Evolutionary conservation across 2,888 invertebrate genomes (phyloP).

Genomic region (Crioceris asparagi): DNA sequence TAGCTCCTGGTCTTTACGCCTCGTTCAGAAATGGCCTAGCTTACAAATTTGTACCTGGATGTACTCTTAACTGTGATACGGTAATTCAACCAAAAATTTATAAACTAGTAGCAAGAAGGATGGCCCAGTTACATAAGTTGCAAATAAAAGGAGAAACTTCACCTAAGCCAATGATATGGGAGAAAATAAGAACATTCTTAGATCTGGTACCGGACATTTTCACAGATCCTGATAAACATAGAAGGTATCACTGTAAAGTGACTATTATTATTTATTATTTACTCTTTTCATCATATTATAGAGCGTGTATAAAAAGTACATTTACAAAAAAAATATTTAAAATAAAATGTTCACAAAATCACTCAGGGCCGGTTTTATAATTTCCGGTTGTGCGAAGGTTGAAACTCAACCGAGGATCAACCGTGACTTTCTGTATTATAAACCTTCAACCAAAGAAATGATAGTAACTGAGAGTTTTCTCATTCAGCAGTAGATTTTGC

Average conservation of each 20-base stretch:
- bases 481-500: too few relatives aligned
- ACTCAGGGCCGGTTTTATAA: too few relatives aligned
- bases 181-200: constrained; percentile 63
- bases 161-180: constrained; percentile 60
- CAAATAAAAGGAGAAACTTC: constrained; percentile 28
- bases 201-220: constrained; percentile 62
- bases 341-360: too few relatives aligned
- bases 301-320: too few relatives aligned
- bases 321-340: too few relatives aligned
- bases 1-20: constrained; percentile 81
- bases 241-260: constrained; percentile 4
- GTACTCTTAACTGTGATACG: constrained; percentile 55
- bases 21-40: constrained; percentile 89
- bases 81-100: constrained; percentile 57
- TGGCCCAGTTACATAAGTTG: constrained; percentile 76
- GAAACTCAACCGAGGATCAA: too few relatives aligned
- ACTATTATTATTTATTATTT: constrained; percentile 1
- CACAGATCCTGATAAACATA: constrained; percentile 36
- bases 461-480: too few relatives aligned
- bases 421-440: too few relatives aligned
- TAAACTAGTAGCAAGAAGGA: constrained; percentile 63
- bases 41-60: constrained; percentile 79
- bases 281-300: background rate
- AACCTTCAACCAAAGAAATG: too few relatives aligned
- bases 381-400: too few relatives aligned